Base-by-base conservation (phyloP, 2,113 vertebrate genomes). In the Atractosteus spatula region DNA sequence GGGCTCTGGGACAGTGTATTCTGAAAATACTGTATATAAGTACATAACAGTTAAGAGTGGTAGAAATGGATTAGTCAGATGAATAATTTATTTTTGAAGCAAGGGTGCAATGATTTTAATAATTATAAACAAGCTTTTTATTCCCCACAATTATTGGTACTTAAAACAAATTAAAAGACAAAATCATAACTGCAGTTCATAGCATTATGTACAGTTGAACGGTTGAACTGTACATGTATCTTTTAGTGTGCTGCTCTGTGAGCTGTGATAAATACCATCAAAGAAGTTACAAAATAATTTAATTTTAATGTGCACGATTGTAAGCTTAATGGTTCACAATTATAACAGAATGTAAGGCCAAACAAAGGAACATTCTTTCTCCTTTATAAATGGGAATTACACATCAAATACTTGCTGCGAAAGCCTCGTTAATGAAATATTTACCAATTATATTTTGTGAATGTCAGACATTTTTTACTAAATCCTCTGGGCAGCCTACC, bases 341-440 rank as follows among this genome's bases (percentile, higher is more conserved):
- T 75, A 59, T 3, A 63, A 63, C 73, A 57, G 13, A 14, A 59
- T 55, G 16, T 51, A 73, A 71, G 4, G 45, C 56, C 43, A 41
- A 65, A 71, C 70, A 41, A 10, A 55, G 16, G 11, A 10, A 17
- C 66, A 80, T 77, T 70, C 5, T 10, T 63, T 16, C 63, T 41
- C 55, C 68, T 78, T 75, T 55, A 68, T 76, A 55, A 65, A 70
- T 16, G 70, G n/a, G 41, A 65, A 56, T 71, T 11, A 14, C 62
- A 71, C 76, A 74, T 73, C 69, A 70, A 79, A 72, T 69, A 74
- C 61, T 54, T 66, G 41, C 17, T 43, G 47, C 55, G 44, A 76
- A 74, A 41, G 65, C 16, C 57, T 55, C 42, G 55, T 44, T 66
- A 66, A 76, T 44, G 42, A 76, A 62, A 71, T 54, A 64, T 6